A percentile compares a stretch with the other conserved stretches of the same genome.
Evolutionary conservation across 1,140 invertebrate genomes (phyloP).

Genomic region (Varroa destructor): DNA sequence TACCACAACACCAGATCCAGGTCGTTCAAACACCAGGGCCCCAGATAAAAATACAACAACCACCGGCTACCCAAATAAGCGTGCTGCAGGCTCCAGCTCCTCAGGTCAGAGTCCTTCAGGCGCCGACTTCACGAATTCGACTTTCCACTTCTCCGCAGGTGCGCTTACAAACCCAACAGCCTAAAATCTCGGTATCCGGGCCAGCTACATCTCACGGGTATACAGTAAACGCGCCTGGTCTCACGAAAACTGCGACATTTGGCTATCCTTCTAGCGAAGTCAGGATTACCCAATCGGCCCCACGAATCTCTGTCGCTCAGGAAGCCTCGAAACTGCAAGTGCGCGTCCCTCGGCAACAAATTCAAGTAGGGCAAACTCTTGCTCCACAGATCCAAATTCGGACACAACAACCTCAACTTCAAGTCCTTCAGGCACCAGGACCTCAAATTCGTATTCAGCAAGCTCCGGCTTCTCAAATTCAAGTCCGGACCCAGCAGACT

Average conservation of each 20-base stretch:
- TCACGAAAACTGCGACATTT: slow-evolving; percentile 23
- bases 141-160: too few species aligned
- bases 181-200: slow-evolving; percentile 2
- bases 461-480: neutral
- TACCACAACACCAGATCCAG: neutral
- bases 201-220: slow-evolving; percentile 21
- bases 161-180: neutral
- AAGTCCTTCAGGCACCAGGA: neutral
- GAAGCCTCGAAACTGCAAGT: neutral
- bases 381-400: slow-evolving; percentile 9
- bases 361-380: neutral
- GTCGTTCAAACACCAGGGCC: slow-evolving; percentile 5
- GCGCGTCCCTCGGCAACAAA: neutral
- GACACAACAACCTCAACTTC: neutral
- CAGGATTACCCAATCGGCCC: slow-evolving; percentile 5
- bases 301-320: slow-evolving; percentile 7
- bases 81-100: neutral
- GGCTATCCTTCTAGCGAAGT: slow-evolving; percentile 3
- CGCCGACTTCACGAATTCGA: too few species aligned
- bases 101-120: neutral
- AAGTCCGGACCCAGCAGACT: slow-evolving; percentile 5
- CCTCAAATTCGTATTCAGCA: neutral
- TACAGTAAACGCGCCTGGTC: slow-evolving; percentile 16
- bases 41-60: slow-evolving; percentile 8
- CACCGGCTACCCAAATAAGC: slow-evolving; percentile 16